Base-by-base conservation (phyloP, 2,797 vertebrate species). In the Lutjanus argentimaculatus region DNA sequence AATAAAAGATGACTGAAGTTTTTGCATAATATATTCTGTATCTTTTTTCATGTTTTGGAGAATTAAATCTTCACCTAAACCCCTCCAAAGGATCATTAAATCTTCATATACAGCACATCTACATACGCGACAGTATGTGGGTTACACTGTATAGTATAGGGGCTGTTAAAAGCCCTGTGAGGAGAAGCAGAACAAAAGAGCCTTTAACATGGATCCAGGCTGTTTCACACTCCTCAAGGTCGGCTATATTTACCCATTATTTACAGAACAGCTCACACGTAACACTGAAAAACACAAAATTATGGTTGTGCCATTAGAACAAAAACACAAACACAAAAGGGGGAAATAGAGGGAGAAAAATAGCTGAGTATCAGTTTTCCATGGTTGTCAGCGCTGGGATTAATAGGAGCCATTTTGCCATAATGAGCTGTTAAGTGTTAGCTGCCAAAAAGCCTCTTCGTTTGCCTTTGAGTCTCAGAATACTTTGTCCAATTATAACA, bases 361-460 rank as follows among this genome's bases (percentile, higher is more conserved):
- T 71, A 77, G 85, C 87, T 87, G 80, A 91, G 76, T 87, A 82
- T 84, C 85, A 83, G 51, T 89, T 90, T 91, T 90, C 66, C 89
- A 90, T 87, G 82, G 89, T 89, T 95, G 94, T 93, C 93, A 93
- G 86, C 70, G 49, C 73, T 51, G 76, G 87, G 91, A 95, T 95
- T 95, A 93, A 95, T 95, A 91, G 88, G 64, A 90, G 83, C 88
- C 85, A 91, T 94, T 95, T 95, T 55, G 12, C 84, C 77, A 84
- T 95, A 95, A 96, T 94, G 94, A 95, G 91, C 89, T 91, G 91
- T 91, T 89, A 91, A 95, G 88, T 22, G 70, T 88, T 86, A 88
- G 88, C 92, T 92, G 90, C 90, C 89, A 89, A 87, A 88, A 91
- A 91, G 81, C 79, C 79, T 92, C 90, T 92, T 86, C 63, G 56